Base-by-base conservation (phyloP, 2,113 vertebrate species). In the Cinclus cinclus region DNA sequence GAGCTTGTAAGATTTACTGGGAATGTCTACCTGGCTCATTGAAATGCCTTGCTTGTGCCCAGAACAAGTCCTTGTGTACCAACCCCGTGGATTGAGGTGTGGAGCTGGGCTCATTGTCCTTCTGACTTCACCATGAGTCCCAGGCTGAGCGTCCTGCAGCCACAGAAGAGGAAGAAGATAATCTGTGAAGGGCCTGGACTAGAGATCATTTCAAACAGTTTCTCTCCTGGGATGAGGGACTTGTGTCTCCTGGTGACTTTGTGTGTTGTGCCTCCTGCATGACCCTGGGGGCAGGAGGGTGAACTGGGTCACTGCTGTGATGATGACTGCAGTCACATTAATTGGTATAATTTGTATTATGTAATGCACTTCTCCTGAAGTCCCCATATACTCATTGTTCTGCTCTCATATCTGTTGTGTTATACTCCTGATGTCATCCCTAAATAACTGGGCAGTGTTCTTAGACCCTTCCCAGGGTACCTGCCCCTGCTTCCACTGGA, bases 211-310 rank as follows among this genome's bases (percentile, higher is more conserved):
- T 69, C 31, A 50, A 75, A 55, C 21, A 69, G 13, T 22, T 77
- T 6, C 19, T 79, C 23, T 55, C n/a, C 23, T 68, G 53, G 9
- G 6, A 30, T 15, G 4, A 63, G 20, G 23, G 7, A 15, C 35
- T 81, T 63, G 10, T 39, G 35, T 68, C 25, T 37, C 14, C 20
- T 25, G 23, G 15, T 70, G 21, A 47, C 24, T 4, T 27, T 30
- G 15, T 56, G 27, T 44, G 19, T 25, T 67, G 27, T 30, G 30
- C 21, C 50, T 64, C 33, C 22, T 59, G 33, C 58, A 59, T 83
- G 59, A 42, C 13, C 4, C 19, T 2, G 1, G 10, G n/a, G n/a
- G 3, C 55, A 65, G 23, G 12, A 52, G 18, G 4, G 5, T 42
- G 10, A 11, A 11, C 20, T 46, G 46, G 12, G 13, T 87, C 64